These are phyloP conservation scores for Drosophila lini DNA, from an alignment of 1,140 invertebrate species.

Conservation along the genomic window DNA sequence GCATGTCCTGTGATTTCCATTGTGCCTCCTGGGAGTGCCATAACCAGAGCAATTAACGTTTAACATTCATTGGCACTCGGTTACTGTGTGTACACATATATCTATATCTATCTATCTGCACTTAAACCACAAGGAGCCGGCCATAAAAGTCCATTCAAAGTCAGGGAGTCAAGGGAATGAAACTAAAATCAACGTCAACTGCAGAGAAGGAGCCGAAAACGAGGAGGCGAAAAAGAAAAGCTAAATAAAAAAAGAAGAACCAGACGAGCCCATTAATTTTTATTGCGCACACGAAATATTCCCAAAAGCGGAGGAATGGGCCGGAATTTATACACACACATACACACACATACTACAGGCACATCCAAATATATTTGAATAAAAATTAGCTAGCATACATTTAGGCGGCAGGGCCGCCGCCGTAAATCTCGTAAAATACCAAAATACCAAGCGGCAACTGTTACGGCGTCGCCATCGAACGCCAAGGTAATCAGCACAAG, in stretches of 20 bases:
- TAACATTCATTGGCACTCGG: slow-evolving; percentile 32
- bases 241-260: slow-evolving; percentile 11
- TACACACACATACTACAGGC: neutral
- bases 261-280: slow-evolving; percentile 74
- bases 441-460: slow-evolving; percentile 73
- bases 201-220: slow-evolving; percentile 35
- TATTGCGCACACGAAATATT: slow-evolving; percentile 69
- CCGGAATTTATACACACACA: slow-evolving; percentile 10
- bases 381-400: slow-evolving; percentile 78
- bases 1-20: slow-evolving; percentile 42
- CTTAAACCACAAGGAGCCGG: slow-evolving; percentile 41
- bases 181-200: slow-evolving; percentile 76
- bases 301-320: slow-evolving; percentile 14
- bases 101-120: slow-evolving; percentile 38
- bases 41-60: slow-evolving; percentile 55
- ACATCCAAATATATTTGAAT: slow-evolving; percentile 64
- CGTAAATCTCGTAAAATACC: slow-evolving; percentile 63
- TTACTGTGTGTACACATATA: slow-evolving; percentile 15
- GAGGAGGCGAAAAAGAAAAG: slow-evolving; percentile 8
- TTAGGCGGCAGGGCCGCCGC: slow-evolving; percentile 54
- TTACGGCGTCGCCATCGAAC: slow-evolving; percentile 58
- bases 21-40: slow-evolving; percentile 22
- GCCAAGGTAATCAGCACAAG: slow-evolving; percentile 61
- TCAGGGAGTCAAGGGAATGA: slow-evolving; percentile 46
- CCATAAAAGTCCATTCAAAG: slow-evolving; percentile 61